These are phyloP conservation scores for Xyliphius kryptos DNA, from an alignment of 2,113 vertebrate species.

Conservation along the genomic window DNA sequence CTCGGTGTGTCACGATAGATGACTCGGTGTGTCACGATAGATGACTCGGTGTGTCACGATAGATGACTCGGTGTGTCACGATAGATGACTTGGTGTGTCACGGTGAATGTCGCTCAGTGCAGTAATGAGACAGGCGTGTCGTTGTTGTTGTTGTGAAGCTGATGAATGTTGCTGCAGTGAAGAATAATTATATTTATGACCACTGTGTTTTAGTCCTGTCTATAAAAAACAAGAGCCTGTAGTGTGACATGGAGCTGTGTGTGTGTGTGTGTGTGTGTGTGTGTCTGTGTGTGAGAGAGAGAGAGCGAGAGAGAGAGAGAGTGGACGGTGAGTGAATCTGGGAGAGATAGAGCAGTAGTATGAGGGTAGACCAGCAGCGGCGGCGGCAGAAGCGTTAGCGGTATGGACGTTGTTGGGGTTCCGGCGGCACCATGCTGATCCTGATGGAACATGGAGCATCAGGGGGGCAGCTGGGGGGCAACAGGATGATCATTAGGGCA, in stretches of 20 bases:
- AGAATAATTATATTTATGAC: not conserved
- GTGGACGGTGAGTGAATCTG: constrained; percentile 20
- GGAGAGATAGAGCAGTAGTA: constrained; percentile 34
- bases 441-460: constrained; percentile 8
- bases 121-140: too few relatives aligned
- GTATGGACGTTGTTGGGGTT: constrained; percentile 6
- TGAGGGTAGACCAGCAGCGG: not conserved
- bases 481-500: not conserved
- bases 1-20: too few relatives aligned
- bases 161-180: too few relatives aligned
- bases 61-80: too few relatives aligned
- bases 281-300: not conserved
- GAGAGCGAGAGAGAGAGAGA: not conserved
- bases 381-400: not conserved
- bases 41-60: too few relatives aligned
- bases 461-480: not conserved
- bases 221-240: not conserved
- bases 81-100: too few relatives aligned
- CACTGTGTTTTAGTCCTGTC: not conserved
- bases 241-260: not conserved
- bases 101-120: too few relatives aligned
- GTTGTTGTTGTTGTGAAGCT: too few relatives aligned
- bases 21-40: too few relatives aligned
- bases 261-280: too few relatives aligned
- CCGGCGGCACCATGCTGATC: constrained; percentile 10